Percentiles rank a stretch among this genome's conserved stretches.
phyloP scores from a whole-genome alignment of 1,140 invertebrate species.

The Drosophila insularis region DNA sequence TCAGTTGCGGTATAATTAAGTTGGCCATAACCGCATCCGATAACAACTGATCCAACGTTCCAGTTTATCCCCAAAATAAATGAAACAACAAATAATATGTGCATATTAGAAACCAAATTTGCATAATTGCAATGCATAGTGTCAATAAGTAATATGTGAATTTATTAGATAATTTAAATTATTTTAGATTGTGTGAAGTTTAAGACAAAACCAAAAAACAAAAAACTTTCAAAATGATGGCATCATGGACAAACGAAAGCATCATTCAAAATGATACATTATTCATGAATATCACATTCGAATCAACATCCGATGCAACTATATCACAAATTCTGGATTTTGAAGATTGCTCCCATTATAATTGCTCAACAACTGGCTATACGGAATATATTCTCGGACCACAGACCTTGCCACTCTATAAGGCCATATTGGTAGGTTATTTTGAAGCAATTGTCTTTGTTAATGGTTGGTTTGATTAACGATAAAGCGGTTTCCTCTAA shows the following conservation, averaged over 20 bases:
- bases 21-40: conserved; percentile 15
- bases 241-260: neutral
- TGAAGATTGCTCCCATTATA: conserved; percentile 77
- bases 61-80: conserved; percentile 20
- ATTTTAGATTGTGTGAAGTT: neutral
- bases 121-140: neutral
- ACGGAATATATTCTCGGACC: conserved; percentile 83
- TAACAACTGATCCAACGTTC: conserved; percentile 17
- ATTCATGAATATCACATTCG: conserved; percentile 5
- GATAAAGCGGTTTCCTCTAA: too few relatives aligned
- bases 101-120: neutral
- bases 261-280: neutral
- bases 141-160: neutral
- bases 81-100: conserved; percentile 25
- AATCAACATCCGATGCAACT: conserved; percentile 16
- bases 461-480: too few relatives aligned
- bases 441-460: neutral
- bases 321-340: conserved; percentile 19
- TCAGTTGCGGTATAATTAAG: conserved; percentile 59
- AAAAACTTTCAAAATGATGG: neutral
- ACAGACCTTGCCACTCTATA: conserved; percentile 82
- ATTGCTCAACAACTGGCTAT: conserved; percentile 84
- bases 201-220: neutral
- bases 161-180: too few relatives aligned
- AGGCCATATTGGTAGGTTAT: conserved; percentile 81